Evolutionary conservation across 2,113 vertebrate genomes (phyloP).

Genomic region (Lepus europaeus): DNA sequence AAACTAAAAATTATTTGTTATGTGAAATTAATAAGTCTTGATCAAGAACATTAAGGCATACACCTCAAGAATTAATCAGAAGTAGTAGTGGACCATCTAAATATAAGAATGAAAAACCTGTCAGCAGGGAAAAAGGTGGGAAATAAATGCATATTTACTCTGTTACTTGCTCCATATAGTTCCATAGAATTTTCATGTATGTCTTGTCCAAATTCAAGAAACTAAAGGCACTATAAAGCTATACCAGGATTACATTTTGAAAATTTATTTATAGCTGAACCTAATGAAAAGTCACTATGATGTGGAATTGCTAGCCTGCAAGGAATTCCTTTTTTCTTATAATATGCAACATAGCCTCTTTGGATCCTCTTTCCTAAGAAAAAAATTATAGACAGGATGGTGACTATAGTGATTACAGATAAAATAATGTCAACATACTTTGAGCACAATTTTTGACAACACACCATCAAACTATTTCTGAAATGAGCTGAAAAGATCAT

Average conservation of each 20-base stretch:
- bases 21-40: conserved; percentile 54
- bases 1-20: background rate
- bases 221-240: background rate
- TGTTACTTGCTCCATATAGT: background rate
- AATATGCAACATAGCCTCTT: background rate
- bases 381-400: background rate
- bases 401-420: background rate
- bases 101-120: conserved; percentile 44
- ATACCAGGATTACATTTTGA: background rate
- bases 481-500: conserved; percentile 30
- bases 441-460: conserved; percentile 15
- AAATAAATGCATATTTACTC: conserved; percentile 12
- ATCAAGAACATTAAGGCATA: conserved; percentile 24
- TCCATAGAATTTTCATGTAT: conserved; percentile 1
- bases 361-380: conserved; percentile 43
- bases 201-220: conserved; percentile 52
- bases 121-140: background rate
- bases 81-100: background rate
- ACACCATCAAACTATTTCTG: conserved; percentile 31
- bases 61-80: conserved; percentile 48
- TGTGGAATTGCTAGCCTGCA: background rate
- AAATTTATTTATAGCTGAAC: conserved; percentile 43
- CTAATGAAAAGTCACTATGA: conserved; percentile 23
- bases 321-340: background rate
- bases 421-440: conserved; percentile 22